These are phyloP conservation scores for Phrynosoma platyrhinos DNA, from an alignment of 2,113 vertebrate species.

Conservation along the genomic window DNA sequence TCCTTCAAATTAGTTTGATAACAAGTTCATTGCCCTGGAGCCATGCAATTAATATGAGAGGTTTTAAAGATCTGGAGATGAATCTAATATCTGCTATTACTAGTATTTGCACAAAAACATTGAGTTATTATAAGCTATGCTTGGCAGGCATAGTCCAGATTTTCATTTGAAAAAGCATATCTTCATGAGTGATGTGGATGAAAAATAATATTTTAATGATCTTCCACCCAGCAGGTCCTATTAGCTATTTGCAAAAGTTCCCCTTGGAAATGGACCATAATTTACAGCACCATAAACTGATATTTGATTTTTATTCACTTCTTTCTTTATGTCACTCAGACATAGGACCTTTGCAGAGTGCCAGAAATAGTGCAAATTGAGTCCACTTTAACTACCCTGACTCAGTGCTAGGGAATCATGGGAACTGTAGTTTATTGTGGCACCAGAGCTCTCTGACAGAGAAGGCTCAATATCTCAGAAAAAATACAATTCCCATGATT, in stretches of 20 bases:
- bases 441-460: no score
- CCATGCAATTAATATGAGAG: slow-evolving; percentile 12
- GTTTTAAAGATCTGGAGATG: slow-evolving; percentile 26
- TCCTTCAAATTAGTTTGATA: slow-evolving; percentile 1
- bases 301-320: slow-evolving; percentile 4
- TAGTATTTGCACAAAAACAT: not conserved
- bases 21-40: not conserved
- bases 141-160: not conserved
- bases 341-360: no score
- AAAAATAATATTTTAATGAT: slow-evolving; percentile 18
- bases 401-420: no score
- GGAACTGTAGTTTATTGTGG: no score
- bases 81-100: slow-evolving; percentile 24
- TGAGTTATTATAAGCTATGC: not conserved
- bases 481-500: no score
- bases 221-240: not conserved
- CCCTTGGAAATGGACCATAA: not conserved
- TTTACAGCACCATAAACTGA: not conserved
- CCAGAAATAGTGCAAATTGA: no score
- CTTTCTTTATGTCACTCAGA: no score
- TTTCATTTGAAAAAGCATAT: slow-evolving; percentile 10
- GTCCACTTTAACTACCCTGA: no score
- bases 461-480: no score
- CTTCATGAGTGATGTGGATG: not conserved
- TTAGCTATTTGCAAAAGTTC: slow-evolving; percentile 3